Evolutionary conservation across 1,140 invertebrate genomes (phyloP), one percentile per base, ranked within the genome.

Genomic region (Chrysomallon squamiferum): DNA sequence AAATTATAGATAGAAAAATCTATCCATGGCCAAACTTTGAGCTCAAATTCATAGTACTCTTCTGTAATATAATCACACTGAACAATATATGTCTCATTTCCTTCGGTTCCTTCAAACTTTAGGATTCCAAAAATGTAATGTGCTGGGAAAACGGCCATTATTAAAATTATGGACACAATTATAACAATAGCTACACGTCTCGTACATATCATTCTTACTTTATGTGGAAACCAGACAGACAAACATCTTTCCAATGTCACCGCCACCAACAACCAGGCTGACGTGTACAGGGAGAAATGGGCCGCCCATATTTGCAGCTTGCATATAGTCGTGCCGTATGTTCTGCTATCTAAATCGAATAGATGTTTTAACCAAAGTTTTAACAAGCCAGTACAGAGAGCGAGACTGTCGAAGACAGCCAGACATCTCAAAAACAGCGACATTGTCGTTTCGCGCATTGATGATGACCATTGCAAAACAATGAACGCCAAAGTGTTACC

Each of bases 191-290:
- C 60, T 11, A 60, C 54, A 1, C 49, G 45, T 15, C 52, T 41
- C 0, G 66, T 75, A 49, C 65, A 76, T 2, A 64, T 38, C 11
- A 11, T 25, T 20, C 59, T 62, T 2, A 65, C 60, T 13, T 66
- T 63, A 20, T 75, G 71, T 0, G 78, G 78, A 33, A 71, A 52
- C 50, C 69, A 75, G 1, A 72, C 72, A 18, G 66, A 69, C 9
- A 74, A 68, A 25, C 72, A 67, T 6, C 78, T 43, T 52, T 80
- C 74, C 18, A 60, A 35, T 5, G 78, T 76, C 49, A 80, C 71
- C 1, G 66, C 60, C 13, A 75, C 74, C 11, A 78, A 47, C 0
- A 73, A 54, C 74, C 76, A 80, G 3, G 71, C 47, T 11, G 76
- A 78, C 20, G 43, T 59, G 22, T 75, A 65, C 11, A 60, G 33